Percentiles rank a stretch among this genome's conserved stretches.
phyloP scores from a whole-genome alignment of 2,888 invertebrate species.

The Harmothoe impar region DNA sequence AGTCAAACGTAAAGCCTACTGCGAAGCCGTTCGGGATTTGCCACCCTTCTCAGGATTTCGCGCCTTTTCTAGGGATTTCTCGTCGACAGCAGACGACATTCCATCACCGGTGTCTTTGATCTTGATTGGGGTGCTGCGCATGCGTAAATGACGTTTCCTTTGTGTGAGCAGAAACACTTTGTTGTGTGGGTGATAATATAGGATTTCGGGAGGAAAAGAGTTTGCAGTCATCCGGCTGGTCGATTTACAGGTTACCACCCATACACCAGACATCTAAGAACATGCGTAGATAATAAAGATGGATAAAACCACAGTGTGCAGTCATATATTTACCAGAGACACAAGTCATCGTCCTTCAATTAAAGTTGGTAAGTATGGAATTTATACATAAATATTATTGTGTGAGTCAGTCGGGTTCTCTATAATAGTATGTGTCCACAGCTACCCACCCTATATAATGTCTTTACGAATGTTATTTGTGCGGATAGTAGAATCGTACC shows the following conservation, averaged over 20 bases:
- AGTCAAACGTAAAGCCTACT: conserved; percentile 38
- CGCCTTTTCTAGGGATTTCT: conserved; percentile 30
- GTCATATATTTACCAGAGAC: no score
- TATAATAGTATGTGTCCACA: no score
- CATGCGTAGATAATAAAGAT: no score
- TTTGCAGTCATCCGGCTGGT: not conserved
- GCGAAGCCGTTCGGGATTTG: conserved; percentile 15
- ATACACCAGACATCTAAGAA: no score
- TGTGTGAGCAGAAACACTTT: conserved; percentile 22
- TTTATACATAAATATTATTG: no score
- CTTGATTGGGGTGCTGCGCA: conserved; percentile 12
- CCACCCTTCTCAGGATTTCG: conserved; percentile 4
- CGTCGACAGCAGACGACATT: conserved; percentile 30
- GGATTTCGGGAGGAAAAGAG: not conserved
- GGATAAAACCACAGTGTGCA: no score
- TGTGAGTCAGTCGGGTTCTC: no score
- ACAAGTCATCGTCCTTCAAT: no score
- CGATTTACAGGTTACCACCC: not conserved
- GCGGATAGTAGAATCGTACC: no score
- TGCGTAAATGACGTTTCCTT: conserved; percentile 9
- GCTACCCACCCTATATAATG: no score
- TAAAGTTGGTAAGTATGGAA: no score
- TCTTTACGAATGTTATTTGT: no score
- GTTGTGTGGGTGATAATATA: not conserved
- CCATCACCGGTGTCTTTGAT: conserved; percentile 39